phyloP scores from a whole-genome alignment of 2,888 invertebrate genomes.

The Anaspis maculata region DNA sequence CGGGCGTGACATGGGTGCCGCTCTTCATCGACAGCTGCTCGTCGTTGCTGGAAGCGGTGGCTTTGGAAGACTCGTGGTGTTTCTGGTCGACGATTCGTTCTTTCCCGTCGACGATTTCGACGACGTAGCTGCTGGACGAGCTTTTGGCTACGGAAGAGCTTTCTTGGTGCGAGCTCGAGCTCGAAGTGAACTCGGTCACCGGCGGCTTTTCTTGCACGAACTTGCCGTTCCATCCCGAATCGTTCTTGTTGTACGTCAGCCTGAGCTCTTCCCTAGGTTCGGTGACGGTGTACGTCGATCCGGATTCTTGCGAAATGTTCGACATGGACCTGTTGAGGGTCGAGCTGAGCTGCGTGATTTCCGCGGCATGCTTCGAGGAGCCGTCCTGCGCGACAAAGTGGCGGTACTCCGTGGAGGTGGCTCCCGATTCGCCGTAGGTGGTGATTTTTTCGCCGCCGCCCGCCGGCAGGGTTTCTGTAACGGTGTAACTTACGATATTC shows the following conservation, averaged over 20 bases:
- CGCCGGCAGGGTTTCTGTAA: slow-evolving; percentile 36
- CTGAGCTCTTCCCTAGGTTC: slow-evolving; percentile 39
- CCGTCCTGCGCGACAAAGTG: slow-evolving; percentile 35
- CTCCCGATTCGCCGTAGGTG: slow-evolving; percentile 33
- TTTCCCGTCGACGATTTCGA: slow-evolving; percentile 58
- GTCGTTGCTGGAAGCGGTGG: slow-evolving; percentile 34
- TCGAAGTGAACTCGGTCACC: slow-evolving; percentile 20
- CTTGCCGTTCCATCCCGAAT: slow-evolving; percentile 45
- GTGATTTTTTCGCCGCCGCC: slow-evolving; percentile 40
- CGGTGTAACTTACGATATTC: slow-evolving; percentile 34
- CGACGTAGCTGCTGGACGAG: slow-evolving; percentile 55
- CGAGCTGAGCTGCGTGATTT: slow-evolving; percentile 38
- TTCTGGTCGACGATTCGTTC: slow-evolving; percentile 53
- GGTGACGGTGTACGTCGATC: slow-evolving; percentile 37
- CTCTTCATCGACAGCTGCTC: slow-evolving; percentile 48
- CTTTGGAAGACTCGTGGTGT: slow-evolving; percentile 46
- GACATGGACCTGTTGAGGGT: slow-evolving; percentile 34
- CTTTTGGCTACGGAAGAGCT: slow-evolving; percentile 51
- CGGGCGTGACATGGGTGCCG: slow-evolving; percentile 51
- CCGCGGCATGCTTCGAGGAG: slow-evolving; percentile 22
- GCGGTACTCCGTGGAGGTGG: slow-evolving; percentile 37
- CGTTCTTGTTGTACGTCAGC: slow-evolving; percentile 36
- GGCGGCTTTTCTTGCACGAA: slow-evolving; percentile 39
- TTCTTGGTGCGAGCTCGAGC: slow-evolving; percentile 44
- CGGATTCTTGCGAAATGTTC: slow-evolving; percentile 34